phyloP scores from a whole-genome alignment of 2,797 vertebrate species.

The Microcaecilia unicolor region DNA sequence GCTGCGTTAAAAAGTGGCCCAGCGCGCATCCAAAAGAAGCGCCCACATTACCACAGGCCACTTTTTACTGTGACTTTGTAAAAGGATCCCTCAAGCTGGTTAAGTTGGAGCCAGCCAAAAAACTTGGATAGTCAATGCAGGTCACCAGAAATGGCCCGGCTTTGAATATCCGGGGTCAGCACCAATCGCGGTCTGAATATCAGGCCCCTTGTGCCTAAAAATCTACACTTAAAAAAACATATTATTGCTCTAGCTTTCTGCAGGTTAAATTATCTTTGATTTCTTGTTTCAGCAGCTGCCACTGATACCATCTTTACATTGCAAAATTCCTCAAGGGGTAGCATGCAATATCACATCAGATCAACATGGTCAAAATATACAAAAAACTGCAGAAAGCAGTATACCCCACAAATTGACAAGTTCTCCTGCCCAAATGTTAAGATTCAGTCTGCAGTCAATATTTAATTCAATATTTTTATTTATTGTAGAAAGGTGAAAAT shows the following conservation, averaged over 20 bases:
- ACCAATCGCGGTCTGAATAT: too few species aligned
- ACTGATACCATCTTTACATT: not conserved
- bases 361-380: not conserved
- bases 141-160: too few species aligned
- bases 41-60: too few species aligned
- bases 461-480: not conserved
- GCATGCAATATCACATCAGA: not conserved
- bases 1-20: too few species aligned
- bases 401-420: not conserved
- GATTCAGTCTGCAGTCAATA: not conserved
- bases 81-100: too few species aligned
- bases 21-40: too few species aligned
- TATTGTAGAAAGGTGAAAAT: slow-evolving; percentile 3
- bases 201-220: not conserved
- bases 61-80: too few species aligned
- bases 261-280: not conserved
- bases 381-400: not conserved
- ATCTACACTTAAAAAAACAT: not conserved
- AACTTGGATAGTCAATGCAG: too few species aligned
- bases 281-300: not conserved
- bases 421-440: not conserved
- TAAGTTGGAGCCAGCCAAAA: too few species aligned
- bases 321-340: not conserved
- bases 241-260: not conserved
- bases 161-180: too few species aligned